Percentiles rank a stretch among this genome's conserved stretches.
phyloP scores from a whole-genome alignment of 2,888 invertebrate genomes.

The Mythimna pallens region DNA sequence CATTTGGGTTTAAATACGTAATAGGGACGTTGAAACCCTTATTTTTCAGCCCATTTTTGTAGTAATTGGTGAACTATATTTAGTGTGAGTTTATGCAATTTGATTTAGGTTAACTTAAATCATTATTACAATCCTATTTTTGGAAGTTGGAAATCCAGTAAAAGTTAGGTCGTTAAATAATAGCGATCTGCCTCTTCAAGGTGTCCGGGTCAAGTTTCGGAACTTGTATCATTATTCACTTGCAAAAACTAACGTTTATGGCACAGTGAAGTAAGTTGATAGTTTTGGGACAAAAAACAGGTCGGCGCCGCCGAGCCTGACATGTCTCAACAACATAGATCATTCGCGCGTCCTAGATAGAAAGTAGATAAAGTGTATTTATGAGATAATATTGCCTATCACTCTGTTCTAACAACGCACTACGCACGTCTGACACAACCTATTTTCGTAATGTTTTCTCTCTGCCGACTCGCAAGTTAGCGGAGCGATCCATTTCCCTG shows the following conservation, averaged over 20 bases:
- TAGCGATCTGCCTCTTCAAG: slow-evolving; percentile 18
- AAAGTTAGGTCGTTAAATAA: neutral
- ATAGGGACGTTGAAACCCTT: slow-evolving; percentile 40
- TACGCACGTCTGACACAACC: slow-evolving; percentile 40
- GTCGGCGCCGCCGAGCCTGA: slow-evolving; percentile 75
- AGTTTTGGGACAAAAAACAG: slow-evolving; percentile 64
- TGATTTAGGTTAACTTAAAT: neutral
- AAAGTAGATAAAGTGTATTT: slow-evolving; percentile 69
- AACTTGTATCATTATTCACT: slow-evolving; percentile 47
- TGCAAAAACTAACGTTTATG: slow-evolving; percentile 51
- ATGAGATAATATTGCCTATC: slow-evolving; percentile 58
- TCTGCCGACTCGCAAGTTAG: slow-evolving; percentile 29
- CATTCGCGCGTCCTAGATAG: slow-evolving; percentile 73
- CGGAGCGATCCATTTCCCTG: slow-evolving; percentile 50
- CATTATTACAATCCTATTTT: neutral
- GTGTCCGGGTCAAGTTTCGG: slow-evolving; percentile 31
- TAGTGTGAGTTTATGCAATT: neutral
- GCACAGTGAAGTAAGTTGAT: slow-evolving; percentile 46
- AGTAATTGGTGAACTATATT: slow-evolving; percentile 3
- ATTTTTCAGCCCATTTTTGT: slow-evolving; percentile 26
- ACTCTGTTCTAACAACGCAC: slow-evolving; percentile 42
- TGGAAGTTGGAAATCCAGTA: neutral
- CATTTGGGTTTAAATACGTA: slow-evolving; percentile 60
- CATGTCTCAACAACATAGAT: slow-evolving; percentile 73
- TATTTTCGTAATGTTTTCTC: slow-evolving; percentile 43